phyloP scores from a whole-genome alignment of 2,797 vertebrate species.

The Hybognathus amarus region DNA sequence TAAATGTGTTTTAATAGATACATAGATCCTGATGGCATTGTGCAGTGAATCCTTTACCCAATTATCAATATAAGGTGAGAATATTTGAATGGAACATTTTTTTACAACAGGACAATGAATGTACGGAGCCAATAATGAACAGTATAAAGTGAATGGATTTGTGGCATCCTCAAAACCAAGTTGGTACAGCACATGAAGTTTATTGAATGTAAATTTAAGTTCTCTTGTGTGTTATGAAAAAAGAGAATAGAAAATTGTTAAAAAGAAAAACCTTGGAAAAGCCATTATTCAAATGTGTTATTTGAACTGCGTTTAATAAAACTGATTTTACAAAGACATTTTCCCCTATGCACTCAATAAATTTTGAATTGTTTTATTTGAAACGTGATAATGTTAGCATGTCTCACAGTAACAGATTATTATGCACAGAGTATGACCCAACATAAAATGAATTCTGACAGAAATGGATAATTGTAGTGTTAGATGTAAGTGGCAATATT shows the following conservation, averaged over 20 bases:
- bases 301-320: slow-evolving; percentile 30
- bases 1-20: slow-evolving; percentile 45
- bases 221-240: background rate
- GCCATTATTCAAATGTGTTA: slow-evolving; percentile 7
- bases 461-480: background rate
- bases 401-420: background rate
- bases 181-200: slow-evolving; percentile 1
- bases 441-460: background rate
- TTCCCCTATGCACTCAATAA: background rate
- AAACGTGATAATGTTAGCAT: background rate
- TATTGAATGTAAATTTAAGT: slow-evolving; percentile 21
- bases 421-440: background rate
- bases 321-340: background rate
- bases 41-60: background rate
- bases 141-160: slow-evolving; percentile 2
- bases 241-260: background rate
- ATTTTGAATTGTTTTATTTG: background rate
- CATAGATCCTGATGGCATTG: background rate
- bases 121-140: slow-evolving; percentile 35
- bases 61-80: background rate
- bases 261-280: slow-evolving; percentile 2
- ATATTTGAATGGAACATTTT: slow-evolving; percentile 28
- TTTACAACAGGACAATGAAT: slow-evolving; percentile 54
- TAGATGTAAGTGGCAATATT: background rate
- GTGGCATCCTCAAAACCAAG: background rate